phyloP scores from a whole-genome alignment of 2,797 vertebrate genomes.

The Gouania willdenowi region DNA sequence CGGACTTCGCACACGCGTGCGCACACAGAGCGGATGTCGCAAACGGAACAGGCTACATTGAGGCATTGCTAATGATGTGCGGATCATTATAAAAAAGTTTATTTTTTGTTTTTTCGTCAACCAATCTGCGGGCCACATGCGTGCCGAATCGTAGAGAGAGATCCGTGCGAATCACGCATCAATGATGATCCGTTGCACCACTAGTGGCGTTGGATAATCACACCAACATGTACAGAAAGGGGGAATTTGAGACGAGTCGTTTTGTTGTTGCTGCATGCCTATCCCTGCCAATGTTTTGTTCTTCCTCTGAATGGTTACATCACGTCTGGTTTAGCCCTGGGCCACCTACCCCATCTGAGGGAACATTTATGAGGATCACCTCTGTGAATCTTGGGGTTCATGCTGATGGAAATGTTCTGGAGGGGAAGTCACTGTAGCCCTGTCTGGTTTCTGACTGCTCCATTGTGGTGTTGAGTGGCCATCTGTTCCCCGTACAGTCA shows the following conservation, averaged over 20 bases:
- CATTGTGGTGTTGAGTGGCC: slow-evolving; percentile 59
- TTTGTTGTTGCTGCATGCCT: slow-evolving; percentile 8
- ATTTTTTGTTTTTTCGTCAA: too few relatives aligned
- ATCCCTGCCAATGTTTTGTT: slow-evolving; percentile 23
- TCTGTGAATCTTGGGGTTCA: slow-evolving; percentile 16
- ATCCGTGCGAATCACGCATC: too few relatives aligned
- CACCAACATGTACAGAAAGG: slow-evolving; percentile 21
- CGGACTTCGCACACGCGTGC: too few relatives aligned
- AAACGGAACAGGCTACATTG: too few relatives aligned
- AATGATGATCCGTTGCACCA: too few relatives aligned
- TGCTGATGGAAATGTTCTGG: slow-evolving; percentile 41
- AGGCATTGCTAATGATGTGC: too few relatives aligned
- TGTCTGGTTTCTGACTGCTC: slow-evolving; percentile 57
- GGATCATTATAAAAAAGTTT: too few relatives aligned
- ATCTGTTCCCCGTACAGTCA: slow-evolving; percentile 69
- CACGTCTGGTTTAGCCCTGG: slow-evolving; percentile 38
- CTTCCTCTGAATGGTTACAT: slow-evolving; percentile 13
- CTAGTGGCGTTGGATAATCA: too few relatives aligned
- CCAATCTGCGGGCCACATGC: too few relatives aligned
- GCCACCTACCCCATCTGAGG: slow-evolving; percentile 10
- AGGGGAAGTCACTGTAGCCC: slow-evolving; percentile 64
- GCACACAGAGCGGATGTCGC: too few relatives aligned
- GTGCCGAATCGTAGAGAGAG: too few relatives aligned
- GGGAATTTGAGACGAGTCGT: slow-evolving; percentile 4
- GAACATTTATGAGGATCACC: slow-evolving; percentile 15